Base-by-base conservation (phyloP, 1,140 invertebrate species). In the Muscidifurax raptorellus region DNA sequence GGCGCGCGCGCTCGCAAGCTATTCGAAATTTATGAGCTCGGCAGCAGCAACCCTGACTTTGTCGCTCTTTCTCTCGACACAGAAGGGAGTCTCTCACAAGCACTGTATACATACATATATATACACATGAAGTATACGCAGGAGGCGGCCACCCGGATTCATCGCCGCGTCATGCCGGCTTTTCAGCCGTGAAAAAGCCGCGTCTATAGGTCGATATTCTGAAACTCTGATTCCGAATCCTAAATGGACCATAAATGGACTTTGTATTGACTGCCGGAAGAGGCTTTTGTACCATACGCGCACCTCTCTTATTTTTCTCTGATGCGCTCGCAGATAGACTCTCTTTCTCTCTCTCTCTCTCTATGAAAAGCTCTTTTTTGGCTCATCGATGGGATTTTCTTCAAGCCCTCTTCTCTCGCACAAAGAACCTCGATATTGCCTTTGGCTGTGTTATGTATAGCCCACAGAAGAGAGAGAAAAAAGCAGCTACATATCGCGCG, bases 221-320 rank as follows among this genome's bases (percentile, higher is more conserved):
- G 89, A 90, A 90, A 90, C 89, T 22, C 52, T 86, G 88, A 91
- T 90, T 90, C 87, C 86, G 32, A 82, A 40, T 30, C 36, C 88
- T 90, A 91, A 91, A 91, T 91, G 89, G 90, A 87, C 88, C 87
- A 87, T 91, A 92, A 92, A 92, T 91, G 87, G 89, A 87, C 84
- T 85, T 87, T 83, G 86, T 88, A 90, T 88, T 87, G 89, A 91
- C 85, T 88, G 88, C 72, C 64, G 44, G 81, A 84, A n/a, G 40
- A 52, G 36, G 84, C 89, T 89, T 90, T 90, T 89, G 88, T 89
- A 74, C 52, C 86, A 83, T 28, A 28, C 22, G 10, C 12, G 27
- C 15, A 30, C 66, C 40, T 36, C 44, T 59, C 22, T 40, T n/a
- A 25, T 10, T 71, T 72, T 71, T 59, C 15, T 64, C 59, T 64